Conservation (phyloP, 2,888 invertebrate species). For the Oxytorus armatus region DNA sequence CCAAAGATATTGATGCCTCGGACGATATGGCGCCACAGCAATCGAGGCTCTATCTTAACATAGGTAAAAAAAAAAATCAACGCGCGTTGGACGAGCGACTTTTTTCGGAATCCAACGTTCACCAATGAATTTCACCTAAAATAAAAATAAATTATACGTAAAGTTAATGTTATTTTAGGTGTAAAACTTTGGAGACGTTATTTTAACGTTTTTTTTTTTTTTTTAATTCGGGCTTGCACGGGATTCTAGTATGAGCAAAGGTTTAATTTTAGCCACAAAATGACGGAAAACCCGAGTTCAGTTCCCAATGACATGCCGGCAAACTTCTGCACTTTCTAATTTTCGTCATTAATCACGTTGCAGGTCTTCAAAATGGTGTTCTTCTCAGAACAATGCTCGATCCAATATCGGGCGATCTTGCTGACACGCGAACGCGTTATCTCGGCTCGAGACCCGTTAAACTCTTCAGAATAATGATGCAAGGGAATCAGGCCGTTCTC, state of each 20-base stretch:
- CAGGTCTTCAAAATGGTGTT: constrained; percentile 96
- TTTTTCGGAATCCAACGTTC: no score
- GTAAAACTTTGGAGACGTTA: no score
- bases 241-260: no score
- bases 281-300: no score
- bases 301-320: no score
- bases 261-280: no score
- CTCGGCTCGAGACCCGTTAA: constrained; percentile 98
- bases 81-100: no score
- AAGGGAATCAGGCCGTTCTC: constrained; percentile 97
- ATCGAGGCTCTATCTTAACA: constrained; percentile 95
- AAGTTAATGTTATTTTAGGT: no score
- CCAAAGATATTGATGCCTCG: constrained; percentile 86
- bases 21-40: constrained; percentile 87
- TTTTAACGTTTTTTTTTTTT: background rate
- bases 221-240: no score
- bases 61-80: constrained; percentile 87
- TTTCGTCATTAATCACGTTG: constrained; percentile 30
- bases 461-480: constrained; percentile 97
- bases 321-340: no score
- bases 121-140: no score
- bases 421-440: constrained; percentile 98
- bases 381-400: constrained; percentile 96
- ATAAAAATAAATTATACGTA: no score
- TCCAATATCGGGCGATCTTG: constrained; percentile 97